Base-by-base conservation (phyloP, 2,113 vertebrate genomes). In the Thalassarche chlororhynchos region DNA sequence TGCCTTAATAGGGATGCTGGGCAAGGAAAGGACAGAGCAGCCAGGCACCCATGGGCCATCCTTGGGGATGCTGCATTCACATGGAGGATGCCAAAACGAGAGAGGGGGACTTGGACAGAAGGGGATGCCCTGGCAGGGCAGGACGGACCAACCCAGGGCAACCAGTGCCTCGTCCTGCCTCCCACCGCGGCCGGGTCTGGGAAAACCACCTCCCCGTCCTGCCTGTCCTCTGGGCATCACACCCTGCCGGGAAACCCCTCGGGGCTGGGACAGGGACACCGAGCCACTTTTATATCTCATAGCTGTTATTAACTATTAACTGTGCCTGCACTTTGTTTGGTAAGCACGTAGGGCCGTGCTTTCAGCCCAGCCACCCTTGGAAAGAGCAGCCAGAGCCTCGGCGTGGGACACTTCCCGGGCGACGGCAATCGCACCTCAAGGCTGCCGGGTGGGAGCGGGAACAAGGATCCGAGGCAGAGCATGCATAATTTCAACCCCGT, bases 1-100 rank as follows among this genome's bases (percentile, higher is more conserved):
- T 87, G 64, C 47, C n/a, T 23, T 21, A 26, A 0, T 0, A 36
- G 40, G 49, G 24, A 57, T 0, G 0, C 24, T n/a, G 47, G 29
- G 21, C 4, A 3, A n/a, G 54, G 68, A 83, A 46, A 2, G 0
- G 40, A n/a, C 40, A 60, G 65, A 71, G 47, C 64, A 68, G 20
- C 38, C 5, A 3, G 47, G 34, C 14, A 32, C 21, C 34, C 34
- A 5, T 0, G 1, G 58, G 36, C 51, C 65, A 12, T 36, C 64
- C 47, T 8, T 29, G 36, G 31, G 36, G 23, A 17, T 18, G 7
- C 6, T 18, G 21, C 2, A 3, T 21, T n/a, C 28, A 7, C 57
- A 34, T 3, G 25, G 44, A 40, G 20, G 58, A 52, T 10, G 65
- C 7, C 6, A 14, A 66, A 66, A 47, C 12, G 34, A 68, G 54